phyloP scores from a whole-genome alignment of 2,888 invertebrate genomes.

The Hypolimnas misippus region DNA sequence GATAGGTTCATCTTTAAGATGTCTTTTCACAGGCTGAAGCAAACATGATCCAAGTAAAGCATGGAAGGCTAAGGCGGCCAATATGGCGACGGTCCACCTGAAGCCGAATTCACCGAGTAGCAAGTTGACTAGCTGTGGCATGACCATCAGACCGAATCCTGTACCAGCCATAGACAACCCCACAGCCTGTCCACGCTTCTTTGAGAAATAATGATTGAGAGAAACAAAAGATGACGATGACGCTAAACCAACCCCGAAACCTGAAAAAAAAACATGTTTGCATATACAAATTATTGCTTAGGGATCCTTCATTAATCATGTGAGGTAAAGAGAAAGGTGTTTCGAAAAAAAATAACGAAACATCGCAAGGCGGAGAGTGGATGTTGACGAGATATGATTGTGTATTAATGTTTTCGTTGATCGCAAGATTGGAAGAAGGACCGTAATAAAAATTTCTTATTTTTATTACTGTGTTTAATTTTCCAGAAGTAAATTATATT shows the following conservation, averaged over 20 bases:
- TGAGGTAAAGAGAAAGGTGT: too few relatives aligned
- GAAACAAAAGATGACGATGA: conserved; percentile 91
- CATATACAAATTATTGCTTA: too few relatives aligned
- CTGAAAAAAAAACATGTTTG: conserved; percentile 64
- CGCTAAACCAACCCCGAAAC: conserved; percentile 90
- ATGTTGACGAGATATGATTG: too few relatives aligned
- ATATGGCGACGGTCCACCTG: conserved; percentile 87
- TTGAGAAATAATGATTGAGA: conserved; percentile 89
- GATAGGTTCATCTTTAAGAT: conserved; percentile 85
- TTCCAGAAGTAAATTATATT: too few relatives aligned
- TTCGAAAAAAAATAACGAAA: too few relatives aligned
- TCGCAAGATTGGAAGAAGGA: too few relatives aligned
- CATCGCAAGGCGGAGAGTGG: too few relatives aligned
- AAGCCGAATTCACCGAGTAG: conserved; percentile 86
- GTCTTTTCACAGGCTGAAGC: conserved; percentile 89
- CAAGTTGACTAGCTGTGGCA: conserved; percentile 89
- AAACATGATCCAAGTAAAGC: conserved; percentile 87
- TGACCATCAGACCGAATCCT: conserved; percentile 90
- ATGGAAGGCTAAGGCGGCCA: conserved; percentile 87
- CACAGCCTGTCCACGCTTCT: conserved; percentile 91
- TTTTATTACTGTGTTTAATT: too few relatives aligned
- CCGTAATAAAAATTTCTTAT: too few relatives aligned
- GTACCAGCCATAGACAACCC: conserved; percentile 92
- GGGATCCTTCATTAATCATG: too few relatives aligned
- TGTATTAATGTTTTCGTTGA: too few relatives aligned